Evolutionary conservation across 2,888 invertebrate species (phyloP).

Genomic region (Gasteruption jaculator): DNA sequence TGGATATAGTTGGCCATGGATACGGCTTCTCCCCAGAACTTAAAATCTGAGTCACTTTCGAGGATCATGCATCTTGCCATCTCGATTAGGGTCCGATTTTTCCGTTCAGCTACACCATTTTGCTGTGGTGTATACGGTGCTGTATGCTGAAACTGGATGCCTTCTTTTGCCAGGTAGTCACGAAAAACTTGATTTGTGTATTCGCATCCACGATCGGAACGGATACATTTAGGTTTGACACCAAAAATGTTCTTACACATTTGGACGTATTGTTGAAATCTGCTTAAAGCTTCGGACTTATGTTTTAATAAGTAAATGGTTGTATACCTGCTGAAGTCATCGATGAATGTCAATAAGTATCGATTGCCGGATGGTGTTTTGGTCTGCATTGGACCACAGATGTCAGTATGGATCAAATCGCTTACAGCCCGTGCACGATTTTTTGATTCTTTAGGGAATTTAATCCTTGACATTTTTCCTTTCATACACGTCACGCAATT

Average conservation of each 20-base stretch:
- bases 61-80: conserved; percentile 12
- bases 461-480: conserved; percentile 18
- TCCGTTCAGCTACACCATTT: conserved; percentile 5
- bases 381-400: conserved; percentile 38
- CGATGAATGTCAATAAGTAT: conserved; percentile 36
- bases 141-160: conserved; percentile 24
- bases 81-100: conserved; percentile 1
- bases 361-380: conserved; percentile 27
- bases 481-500: conserved; percentile 10
- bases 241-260: conserved; percentile 7
- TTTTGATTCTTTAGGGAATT: conserved; percentile 9
- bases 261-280: conserved; percentile 21
- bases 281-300: conserved; percentile 26
- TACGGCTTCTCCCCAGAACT: conserved; percentile 34
- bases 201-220: conserved; percentile 33
- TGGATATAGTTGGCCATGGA: conserved; percentile 23
- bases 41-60: conserved; percentile 20
- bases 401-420: conserved; percentile 32
- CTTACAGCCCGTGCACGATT: conserved; percentile 10
- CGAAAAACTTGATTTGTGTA: conserved; percentile 21
- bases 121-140: conserved; percentile 19
- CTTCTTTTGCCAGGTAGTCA: conserved; percentile 24
- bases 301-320: conserved; percentile 25
- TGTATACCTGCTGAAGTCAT: conserved; percentile 35
- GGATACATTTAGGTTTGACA: conserved; percentile 25